A percentile compares a stretch with the other conserved stretches of the same genome.
Evolutionary conservation across 1,140 invertebrate species (phyloP).

Genomic region (Pseudomyrmex gracilis): DNA sequence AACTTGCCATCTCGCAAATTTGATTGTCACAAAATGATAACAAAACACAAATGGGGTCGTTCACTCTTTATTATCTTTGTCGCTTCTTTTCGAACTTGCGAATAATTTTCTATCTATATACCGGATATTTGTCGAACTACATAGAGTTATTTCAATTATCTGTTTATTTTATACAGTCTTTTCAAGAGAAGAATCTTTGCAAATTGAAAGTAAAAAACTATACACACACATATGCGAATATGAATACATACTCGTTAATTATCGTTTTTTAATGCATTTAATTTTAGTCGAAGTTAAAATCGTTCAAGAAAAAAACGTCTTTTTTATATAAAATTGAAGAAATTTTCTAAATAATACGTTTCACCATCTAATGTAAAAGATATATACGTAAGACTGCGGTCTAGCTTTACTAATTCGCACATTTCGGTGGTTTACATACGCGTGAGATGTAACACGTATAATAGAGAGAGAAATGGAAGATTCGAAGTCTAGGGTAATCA

Average conservation of each 20-base stretch:
- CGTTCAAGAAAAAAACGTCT: no score
- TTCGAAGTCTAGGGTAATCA: conserved; percentile 2
- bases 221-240: no score
- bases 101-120: neutral
- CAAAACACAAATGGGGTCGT: neutral
- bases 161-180: neutral
- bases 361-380: no score
- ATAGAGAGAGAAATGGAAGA: neutral
- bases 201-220: neutral
- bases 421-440: neutral
- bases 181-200: no score
- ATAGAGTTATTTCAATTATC: neutral
- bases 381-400: no score
- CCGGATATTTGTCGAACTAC: neutral
- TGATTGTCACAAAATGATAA: neutral
- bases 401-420: no score
- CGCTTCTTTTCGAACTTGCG: neutral
- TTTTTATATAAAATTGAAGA: neutral
- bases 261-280: no score
- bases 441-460: no score
- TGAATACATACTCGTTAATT: no score
- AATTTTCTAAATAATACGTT: neutral
- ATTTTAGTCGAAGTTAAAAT: no score
- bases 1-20: neutral
- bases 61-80: conserved; percentile 10